Evolutionary conservation across 2,888 invertebrate species (phyloP), one percentile per base, ranked within the genome.

Genomic region (Theretra japonica): DNA sequence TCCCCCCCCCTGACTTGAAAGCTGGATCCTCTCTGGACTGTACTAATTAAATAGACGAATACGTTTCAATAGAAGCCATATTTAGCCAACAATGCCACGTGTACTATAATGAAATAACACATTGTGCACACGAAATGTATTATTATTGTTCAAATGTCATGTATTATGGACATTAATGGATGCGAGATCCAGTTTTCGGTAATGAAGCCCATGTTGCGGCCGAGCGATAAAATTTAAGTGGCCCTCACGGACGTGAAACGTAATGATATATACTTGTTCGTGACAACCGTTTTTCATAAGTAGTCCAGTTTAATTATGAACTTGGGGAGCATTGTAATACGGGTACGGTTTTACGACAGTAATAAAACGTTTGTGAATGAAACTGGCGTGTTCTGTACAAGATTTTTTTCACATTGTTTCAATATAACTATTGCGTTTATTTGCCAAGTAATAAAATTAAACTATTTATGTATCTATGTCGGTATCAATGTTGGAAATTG

Each of bases 161-260:
- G 76, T 80, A 74, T 76, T 77, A 80, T 74, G 75, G 75, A 65
- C 75, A 74, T 78, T 81, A 81, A 82, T 81, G 80, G 83, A 75
- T 69, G 73, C 75, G 68, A 73, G 76, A 76, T 76, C 76, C 80
- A 79, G 79, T 83, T 79, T 81, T 78, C 80, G 75, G 80, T 84
- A 86, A 86, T 86, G 84, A 86, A 86, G 80, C 79, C 65, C 79
- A 76, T 85, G 85, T 83, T 80, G 79, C 78, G 76, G 75, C 73
- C 79, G 75, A 72, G 71, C 81, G 80, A 86, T 87, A 87, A 87
- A 87, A 87, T 86, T 87, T 86, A 83, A 87, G 79, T 81, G 82
- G 81, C 74, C 86, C 81, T 70, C 77, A 69, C 70, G 82, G 79
- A 80, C 80, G 72, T 78, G 77, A 82, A 82, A 81, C 80, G 79